Conservation (phyloP, 2,797 vertebrate species). For the Halcyon leucocephala region DNA sequence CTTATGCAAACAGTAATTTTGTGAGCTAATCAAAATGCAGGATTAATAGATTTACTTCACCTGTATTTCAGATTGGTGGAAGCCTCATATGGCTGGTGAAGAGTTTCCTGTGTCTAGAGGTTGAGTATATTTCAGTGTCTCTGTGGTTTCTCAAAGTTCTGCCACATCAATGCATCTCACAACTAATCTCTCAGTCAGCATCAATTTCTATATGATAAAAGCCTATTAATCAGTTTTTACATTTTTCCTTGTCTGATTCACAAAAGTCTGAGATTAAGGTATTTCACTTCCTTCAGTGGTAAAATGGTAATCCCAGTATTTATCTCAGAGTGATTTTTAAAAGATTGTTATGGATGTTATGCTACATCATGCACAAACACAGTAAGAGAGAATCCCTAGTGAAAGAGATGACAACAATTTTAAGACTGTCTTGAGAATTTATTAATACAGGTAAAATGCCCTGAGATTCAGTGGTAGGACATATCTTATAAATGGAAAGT, state of each 20-base stretch:
- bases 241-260: background rate
- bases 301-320: background rate
- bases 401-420: background rate
- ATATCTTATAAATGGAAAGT: background rate
- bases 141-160: background rate
- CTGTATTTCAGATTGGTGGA: background rate
- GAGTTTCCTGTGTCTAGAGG: background rate
- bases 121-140: background rate
- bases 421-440: background rate
- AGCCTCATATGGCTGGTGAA: background rate
- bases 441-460: background rate
- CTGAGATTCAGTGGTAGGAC: background rate
- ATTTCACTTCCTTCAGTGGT: background rate
- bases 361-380: background rate
- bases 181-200: background rate
- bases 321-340: background rate
- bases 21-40: background rate
- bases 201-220: background rate
- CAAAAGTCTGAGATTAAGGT: background rate
- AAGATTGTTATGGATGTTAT: background rate
- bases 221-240: background rate
- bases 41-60: background rate
- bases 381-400: background rate
- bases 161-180: background rate
- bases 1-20: background rate